These are phyloP conservation scores for Etheostoma spectabile DNA, from an alignment of 2,113 vertebrate genomes.

Conservation along the genomic window DNA sequence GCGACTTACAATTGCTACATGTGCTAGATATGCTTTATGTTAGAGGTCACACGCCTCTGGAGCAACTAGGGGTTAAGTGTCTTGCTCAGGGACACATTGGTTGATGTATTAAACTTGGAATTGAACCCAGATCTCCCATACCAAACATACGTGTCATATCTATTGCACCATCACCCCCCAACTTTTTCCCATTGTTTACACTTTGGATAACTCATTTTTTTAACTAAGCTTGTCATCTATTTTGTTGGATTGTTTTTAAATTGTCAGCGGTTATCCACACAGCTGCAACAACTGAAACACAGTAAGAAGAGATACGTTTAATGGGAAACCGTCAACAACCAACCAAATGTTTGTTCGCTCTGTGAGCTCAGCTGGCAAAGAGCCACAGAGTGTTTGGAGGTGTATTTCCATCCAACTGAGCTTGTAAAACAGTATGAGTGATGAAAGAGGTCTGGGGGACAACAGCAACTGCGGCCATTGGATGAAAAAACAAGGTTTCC, in stretches of 20 bases:
- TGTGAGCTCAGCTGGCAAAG: not conserved
- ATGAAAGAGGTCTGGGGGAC: constrained; percentile 1
- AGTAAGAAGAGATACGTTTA: not conserved
- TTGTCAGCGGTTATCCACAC: not conserved
- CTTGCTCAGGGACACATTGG: too few species aligned
- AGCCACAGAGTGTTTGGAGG: constrained; percentile 2
- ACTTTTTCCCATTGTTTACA: not conserved
- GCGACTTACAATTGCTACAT: too few species aligned
- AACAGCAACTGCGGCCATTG: not conserved
- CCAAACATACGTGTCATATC: too few species aligned
- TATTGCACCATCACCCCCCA: too few species aligned
- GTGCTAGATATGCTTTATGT: too few species aligned
- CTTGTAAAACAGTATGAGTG: not conserved
- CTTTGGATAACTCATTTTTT: not conserved
- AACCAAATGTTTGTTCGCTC: constrained; percentile 1
- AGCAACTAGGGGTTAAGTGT: too few species aligned
- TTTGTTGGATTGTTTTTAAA: not conserved
- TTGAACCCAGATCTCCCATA: too few species aligned
- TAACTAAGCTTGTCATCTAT: not conserved
- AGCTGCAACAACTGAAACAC: not conserved
- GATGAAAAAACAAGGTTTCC: not conserved
- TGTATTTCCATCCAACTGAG: constrained; percentile 1
- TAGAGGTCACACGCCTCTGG: too few species aligned
- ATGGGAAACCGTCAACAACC: not conserved
- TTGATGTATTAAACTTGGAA: too few species aligned